Evolutionary conservation across 2,888 invertebrate genomes (phyloP).

Genomic region (Bellardia bayeri): DNA sequence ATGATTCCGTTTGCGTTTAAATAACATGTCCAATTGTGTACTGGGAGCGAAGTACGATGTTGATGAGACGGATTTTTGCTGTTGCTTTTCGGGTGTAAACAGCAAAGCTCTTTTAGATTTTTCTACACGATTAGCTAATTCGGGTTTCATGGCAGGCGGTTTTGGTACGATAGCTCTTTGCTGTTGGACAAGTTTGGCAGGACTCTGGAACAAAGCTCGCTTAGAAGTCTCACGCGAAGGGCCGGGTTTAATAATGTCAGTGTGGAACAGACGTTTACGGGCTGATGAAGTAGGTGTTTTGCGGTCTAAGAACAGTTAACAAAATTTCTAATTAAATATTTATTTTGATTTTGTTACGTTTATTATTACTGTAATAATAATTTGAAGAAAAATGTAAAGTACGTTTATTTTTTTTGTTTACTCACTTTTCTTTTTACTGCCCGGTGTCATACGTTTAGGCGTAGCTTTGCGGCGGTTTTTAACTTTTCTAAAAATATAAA

Average conservation of each 20-base stretch:
- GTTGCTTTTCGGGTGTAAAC: conserved; percentile 86
- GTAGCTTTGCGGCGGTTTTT: conserved; percentile 81
- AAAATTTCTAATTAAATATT: too few relatives aligned
- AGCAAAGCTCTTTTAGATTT: conserved; percentile 87
- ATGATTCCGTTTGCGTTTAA: conserved; percentile 81
- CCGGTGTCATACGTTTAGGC: conserved; percentile 86
- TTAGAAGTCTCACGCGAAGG: conserved; percentile 87
- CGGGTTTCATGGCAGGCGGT: conserved; percentile 82
- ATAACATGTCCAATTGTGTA: conserved; percentile 77
- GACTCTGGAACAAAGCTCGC: conserved; percentile 90
- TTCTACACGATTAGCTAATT: conserved; percentile 85
- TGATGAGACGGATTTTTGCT: conserved; percentile 36
- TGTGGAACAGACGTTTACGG: conserved; percentile 79
- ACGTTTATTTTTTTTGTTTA: not conserved
- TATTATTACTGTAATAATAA: too few relatives aligned
- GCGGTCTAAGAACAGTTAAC: conserved; percentile 75
- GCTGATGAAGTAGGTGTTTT: conserved; percentile 82
- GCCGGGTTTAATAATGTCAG: conserved; percentile 79
- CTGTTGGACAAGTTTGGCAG: conserved; percentile 86
- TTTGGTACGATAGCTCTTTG: conserved; percentile 75
- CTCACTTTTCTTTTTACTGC: conserved; percentile 84
- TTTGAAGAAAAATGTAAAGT: too few relatives aligned
- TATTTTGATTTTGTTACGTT: too few relatives aligned
- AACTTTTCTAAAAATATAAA: conserved; percentile 76
- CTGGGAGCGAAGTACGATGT: conserved; percentile 51